Evolutionary conservation across 2,888 invertebrate genomes (phyloP).

Genomic region (Ormyrus nitidulus): DNA sequence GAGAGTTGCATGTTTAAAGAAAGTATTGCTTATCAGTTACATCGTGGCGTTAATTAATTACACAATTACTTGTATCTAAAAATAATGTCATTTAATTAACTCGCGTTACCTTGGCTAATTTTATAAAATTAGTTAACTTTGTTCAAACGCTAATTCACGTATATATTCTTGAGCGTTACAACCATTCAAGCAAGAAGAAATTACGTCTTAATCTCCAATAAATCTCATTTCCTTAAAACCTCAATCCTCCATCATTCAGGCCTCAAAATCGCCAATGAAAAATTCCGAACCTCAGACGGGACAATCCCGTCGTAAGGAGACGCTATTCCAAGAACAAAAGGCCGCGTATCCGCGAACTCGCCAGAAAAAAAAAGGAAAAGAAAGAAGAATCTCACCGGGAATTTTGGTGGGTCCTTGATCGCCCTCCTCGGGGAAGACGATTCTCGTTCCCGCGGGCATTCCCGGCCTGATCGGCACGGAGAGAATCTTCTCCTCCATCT

Average conservation of each 20-base stretch:
- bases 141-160: too few relatives aligned
- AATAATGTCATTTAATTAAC: too few relatives aligned
- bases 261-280: background rate
- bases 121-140: background rate
- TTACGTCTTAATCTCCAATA: too few relatives aligned
- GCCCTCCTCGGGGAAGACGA: conserved; percentile 86
- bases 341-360: too few relatives aligned
- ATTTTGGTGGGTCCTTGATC: conserved; percentile 86
- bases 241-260: too few relatives aligned
- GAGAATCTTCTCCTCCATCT: conserved; percentile 84
- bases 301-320: conserved; percentile 19
- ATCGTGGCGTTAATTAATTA: background rate
- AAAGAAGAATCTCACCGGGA: conserved; percentile 75
- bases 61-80: too few relatives aligned
- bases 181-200: too few relatives aligned
- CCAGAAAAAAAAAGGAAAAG: conserved; percentile 1
- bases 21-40: background rate
- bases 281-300: conserved; percentile 26
- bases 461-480: conserved; percentile 87
- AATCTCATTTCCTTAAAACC: too few relatives aligned
- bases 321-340: conserved; percentile 21
- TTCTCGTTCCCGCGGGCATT: conserved; percentile 83
- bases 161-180: too few relatives aligned
- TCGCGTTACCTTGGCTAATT: background rate
- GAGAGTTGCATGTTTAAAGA: background rate